Evolutionary conservation across 2,797 vertebrate species (phyloP), one percentile per base, ranked within the genome.

Genomic region (Arremon brunneinucha): DNA sequence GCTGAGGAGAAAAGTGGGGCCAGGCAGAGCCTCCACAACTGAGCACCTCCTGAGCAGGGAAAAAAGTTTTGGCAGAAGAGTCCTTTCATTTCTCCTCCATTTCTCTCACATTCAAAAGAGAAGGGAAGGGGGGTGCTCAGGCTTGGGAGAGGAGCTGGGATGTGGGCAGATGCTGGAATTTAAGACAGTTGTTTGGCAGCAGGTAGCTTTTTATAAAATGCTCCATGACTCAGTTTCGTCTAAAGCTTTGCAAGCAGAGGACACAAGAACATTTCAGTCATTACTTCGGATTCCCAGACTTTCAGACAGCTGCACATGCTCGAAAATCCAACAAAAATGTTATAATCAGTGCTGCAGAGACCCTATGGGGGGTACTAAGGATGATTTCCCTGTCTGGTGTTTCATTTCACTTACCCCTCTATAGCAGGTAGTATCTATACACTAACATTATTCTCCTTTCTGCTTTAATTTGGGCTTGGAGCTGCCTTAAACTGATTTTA

Each of bases 401-500:
- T 90, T 76, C 53, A 89, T 92, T 94, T 90, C 63, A 65, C 37
- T 94, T 87, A 87, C 24, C 14, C 71, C 63, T 91, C 90, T 44
- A 17, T 19, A 92, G 41, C 32, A 71, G 17, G 35, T 43, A 46
- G 52, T 90, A 79, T 65, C 72, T 74, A 72, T 47, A 53, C 59
- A 89, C 91, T 90, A 94, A 97, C 62, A 89, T 83, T 93, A 86
- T 89, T 80, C 81, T 89, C 50, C 39, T 56, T 88, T 82, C 83
- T 74, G 74, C 39, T 90, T 95, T 90, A 94, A 94, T 94, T 90
- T 92, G 83, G 63, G 50, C 80, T 94, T 9, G 13, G 71, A 94
- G 63, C 52, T 69, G 57, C 70, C 92, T 89, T 96, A 93, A 96
- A 89, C 78, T 80, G 83, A 97, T 96, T 96, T 96, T 93, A 94